phyloP scores from a whole-genome alignment of 2,888 invertebrate species.

The Dione vanillae region DNA sequence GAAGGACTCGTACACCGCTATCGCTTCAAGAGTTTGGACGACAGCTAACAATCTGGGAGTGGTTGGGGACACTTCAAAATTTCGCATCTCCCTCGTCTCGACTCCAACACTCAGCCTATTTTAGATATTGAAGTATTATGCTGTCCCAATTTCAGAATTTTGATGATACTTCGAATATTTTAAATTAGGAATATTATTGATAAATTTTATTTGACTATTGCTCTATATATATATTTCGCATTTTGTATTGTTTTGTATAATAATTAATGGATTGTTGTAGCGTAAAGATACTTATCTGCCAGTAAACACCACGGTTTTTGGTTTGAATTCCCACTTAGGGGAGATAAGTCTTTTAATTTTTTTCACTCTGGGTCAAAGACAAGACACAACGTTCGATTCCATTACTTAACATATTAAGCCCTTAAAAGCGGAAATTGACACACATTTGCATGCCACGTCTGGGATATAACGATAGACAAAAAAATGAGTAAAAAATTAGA shows the following conservation, averaged over 20 bases:
- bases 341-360: too few species aligned
- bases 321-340: too few species aligned
- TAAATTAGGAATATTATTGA: conserved; percentile 23
- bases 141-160: conserved; percentile 52
- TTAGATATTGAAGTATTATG: conserved; percentile 58
- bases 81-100: conserved; percentile 52
- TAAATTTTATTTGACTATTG: background rate
- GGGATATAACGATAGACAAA: too few species aligned
- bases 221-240: background rate
- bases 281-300: too few species aligned
- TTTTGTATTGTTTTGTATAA: background rate
- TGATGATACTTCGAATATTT: conserved; percentile 38
- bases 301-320: too few species aligned
- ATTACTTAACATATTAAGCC: too few species aligned
- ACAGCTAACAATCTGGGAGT: conserved; percentile 61
- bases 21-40: conserved; percentile 52
- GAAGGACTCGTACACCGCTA: conserved; percentile 34
- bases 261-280: too few species aligned
- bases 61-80: conserved; percentile 61
- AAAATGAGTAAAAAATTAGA: too few species aligned
- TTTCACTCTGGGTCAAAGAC: too few species aligned
- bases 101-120: conserved; percentile 66
- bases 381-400: too few species aligned
- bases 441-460: too few species aligned
- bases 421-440: too few species aligned